A percentile compares a stretch with the other conserved stretches of the same genome.
Evolutionary conservation across 2,888 invertebrate genomes (phyloP).

Genomic region (Pandemis heparana): DNA sequence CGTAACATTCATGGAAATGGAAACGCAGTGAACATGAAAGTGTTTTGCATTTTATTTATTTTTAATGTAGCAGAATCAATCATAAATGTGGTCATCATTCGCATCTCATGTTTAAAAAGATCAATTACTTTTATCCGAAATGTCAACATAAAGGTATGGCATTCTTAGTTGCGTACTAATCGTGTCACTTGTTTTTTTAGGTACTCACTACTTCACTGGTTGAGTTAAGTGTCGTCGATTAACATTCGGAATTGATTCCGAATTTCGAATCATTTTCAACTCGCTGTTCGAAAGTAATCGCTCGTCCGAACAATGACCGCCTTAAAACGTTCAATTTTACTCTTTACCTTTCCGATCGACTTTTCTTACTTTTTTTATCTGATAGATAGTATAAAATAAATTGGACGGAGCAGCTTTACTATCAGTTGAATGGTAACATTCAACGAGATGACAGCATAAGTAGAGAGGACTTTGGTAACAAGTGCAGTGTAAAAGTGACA

Average conservation of each 20-base stretch:
- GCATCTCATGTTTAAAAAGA: background rate
- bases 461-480: slow-evolving; percentile 41
- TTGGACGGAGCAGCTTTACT: slow-evolving; percentile 52
- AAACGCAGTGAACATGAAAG: slow-evolving; percentile 9
- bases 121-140: too few relatives aligned
- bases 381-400: slow-evolving; percentile 74
- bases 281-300: slow-evolving; percentile 67
- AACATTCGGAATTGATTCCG: background rate
- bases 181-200: background rate
- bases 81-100: background rate
- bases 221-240: background rate
- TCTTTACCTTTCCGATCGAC: slow-evolving; percentile 64
- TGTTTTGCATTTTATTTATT: background rate
- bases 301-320: slow-evolving; percentile 64
- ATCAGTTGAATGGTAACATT: slow-evolving; percentile 66
- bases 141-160: too few relatives aligned
- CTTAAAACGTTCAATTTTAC: slow-evolving; percentile 55
- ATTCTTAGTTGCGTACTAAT: background rate
- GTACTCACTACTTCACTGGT: background rate
- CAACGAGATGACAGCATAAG: slow-evolving; percentile 64
- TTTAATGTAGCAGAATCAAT: background rate
- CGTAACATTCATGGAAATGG: background rate
- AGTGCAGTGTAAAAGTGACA: slow-evolving; percentile 60
- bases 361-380: slow-evolving; percentile 62
- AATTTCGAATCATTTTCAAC: slow-evolving; percentile 55